These are phyloP conservation scores for Amphiprion clarkii DNA, from an alignment of 2,797 vertebrate genomes.

Conservation along the genomic window DNA sequence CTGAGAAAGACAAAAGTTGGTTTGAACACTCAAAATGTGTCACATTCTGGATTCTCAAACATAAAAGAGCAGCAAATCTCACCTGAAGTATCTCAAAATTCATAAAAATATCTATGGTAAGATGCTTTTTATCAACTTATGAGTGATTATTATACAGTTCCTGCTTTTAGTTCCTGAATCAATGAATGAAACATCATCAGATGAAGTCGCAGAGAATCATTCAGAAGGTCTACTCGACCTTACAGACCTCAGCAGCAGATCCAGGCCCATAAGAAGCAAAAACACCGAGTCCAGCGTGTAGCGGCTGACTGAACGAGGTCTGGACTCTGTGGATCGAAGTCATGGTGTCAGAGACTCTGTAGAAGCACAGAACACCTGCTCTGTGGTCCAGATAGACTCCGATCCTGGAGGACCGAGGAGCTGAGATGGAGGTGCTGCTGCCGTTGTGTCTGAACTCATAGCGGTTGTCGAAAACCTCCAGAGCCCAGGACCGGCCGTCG, in stretches of 20 bases:
- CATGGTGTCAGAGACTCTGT: constrained; percentile 21
- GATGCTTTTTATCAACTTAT: not conserved
- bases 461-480: constrained; percentile 20
- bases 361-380: constrained; percentile 27
- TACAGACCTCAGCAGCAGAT: constrained; percentile 12
- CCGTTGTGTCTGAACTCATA: constrained; percentile 30
- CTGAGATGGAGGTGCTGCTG: not conserved
- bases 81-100: not conserved
- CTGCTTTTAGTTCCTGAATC: not conserved
- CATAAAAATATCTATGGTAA: not conserved
- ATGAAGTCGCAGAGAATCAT: no score
- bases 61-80: not conserved
- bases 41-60: not conserved
- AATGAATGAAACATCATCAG: not conserved
- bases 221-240: no score
- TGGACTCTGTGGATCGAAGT: constrained; percentile 55
- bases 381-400: constrained; percentile 39
- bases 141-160: not conserved
- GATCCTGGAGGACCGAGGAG: constrained; percentile 23
- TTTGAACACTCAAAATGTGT: no score
- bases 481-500: constrained; percentile 33
- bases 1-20: no score
- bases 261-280: not conserved
- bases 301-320: constrained; percentile 19
- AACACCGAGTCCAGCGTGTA: constrained; percentile 25